A percentile compares a stretch with the other conserved stretches of the same genome.
Conservation (phyloP, 1,140 invertebrate species). For the Cydia strobilella region DNA sequence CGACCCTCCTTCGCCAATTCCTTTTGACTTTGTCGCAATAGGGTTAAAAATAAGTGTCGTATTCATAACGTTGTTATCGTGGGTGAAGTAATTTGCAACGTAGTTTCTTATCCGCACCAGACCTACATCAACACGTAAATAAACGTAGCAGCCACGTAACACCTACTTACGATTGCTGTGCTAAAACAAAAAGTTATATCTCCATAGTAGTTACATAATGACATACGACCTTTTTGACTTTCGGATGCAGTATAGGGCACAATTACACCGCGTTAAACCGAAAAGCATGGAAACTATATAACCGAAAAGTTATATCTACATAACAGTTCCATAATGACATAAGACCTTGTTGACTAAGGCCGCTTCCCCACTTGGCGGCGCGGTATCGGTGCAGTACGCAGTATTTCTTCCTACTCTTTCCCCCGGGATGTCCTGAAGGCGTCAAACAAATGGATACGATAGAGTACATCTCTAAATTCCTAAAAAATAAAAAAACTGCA, state of each 20-base stretch:
- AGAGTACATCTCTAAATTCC: too few species aligned
- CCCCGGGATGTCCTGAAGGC: too few species aligned
- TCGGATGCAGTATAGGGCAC: background rate
- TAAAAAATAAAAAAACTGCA: too few species aligned
- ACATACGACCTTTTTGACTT: background rate
- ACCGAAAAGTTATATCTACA: background rate
- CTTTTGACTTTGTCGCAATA: too few species aligned
- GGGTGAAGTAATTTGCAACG: background rate
- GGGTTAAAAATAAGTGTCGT: background rate
- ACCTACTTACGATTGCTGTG: background rate
- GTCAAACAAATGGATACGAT: too few species aligned
- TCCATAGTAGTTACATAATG: background rate
- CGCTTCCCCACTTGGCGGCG: too few species aligned
- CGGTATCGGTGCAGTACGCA: too few species aligned
- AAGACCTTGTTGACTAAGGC: background rate
- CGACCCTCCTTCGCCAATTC: too few species aligned
- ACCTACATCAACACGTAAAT: slow-evolving; percentile 20
- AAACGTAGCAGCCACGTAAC: slow-evolving; percentile 7
- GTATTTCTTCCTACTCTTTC: too few species aligned
- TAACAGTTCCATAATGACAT: background rate
- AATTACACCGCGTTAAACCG: background rate
- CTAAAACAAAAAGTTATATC: background rate
- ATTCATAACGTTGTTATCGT: background rate
- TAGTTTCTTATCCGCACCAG: background rate
- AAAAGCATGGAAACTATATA: too few species aligned